Conservation (phyloP, 1,140 invertebrate species). For the Lepidotrigona ventralis region DNA sequence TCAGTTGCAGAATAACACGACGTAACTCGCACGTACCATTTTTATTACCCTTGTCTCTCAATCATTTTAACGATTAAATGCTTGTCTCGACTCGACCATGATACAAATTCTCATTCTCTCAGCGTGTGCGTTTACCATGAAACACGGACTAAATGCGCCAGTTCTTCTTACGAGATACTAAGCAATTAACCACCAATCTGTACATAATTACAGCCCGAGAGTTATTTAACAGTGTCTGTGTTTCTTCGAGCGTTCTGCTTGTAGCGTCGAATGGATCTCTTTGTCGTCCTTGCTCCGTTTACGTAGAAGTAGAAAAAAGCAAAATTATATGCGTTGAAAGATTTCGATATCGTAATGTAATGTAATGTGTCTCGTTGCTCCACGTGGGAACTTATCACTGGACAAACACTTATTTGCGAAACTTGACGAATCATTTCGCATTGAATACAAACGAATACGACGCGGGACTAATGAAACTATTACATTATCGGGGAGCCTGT, state of each 20-base stretch:
- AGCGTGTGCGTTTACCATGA: not conserved
- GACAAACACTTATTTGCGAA: not conserved
- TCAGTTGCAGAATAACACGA: not conserved
- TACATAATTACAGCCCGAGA: not conserved
- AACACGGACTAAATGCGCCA: not conserved
- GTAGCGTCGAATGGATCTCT: not conserved
- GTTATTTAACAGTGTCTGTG: not conserved
- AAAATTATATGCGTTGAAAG: not conserved
- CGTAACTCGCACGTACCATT: not conserved
- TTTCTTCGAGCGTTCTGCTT: not conserved
- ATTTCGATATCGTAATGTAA: not conserved
- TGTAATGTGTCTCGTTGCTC: not conserved
- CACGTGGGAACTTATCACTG: not conserved
- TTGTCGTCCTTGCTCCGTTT: conserved; percentile 6
- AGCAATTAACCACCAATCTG: conserved; percentile 23
- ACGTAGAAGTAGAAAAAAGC: not conserved
- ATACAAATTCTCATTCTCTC: not conserved
- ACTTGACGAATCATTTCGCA: not conserved
- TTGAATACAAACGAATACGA: not conserved
- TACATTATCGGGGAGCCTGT: not conserved
- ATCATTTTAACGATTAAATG: conserved; percentile 7
- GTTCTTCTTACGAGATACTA: not conserved
- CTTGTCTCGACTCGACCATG: not conserved
- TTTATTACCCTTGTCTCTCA: conserved; percentile 12
- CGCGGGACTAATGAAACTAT: not conserved